Conservation (phyloP, 2,113 vertebrate genomes). For the Lagopus leucura region DNA sequence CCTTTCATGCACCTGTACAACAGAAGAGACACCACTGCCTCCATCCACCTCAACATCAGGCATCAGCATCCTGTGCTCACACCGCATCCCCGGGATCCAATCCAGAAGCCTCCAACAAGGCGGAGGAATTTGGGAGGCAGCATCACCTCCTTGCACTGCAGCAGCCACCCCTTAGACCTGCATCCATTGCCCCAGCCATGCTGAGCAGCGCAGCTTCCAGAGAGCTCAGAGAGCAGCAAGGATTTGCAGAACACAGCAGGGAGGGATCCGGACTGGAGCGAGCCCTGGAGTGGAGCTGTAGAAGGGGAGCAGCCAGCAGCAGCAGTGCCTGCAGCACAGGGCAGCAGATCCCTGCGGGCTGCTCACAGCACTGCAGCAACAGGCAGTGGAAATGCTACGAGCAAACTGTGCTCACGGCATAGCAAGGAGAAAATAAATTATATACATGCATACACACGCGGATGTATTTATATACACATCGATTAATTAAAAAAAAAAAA, state of each 20-base stretch:
- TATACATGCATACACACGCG: neutral
- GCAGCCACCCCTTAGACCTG: neutral
- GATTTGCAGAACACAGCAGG: neutral
- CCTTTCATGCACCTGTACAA: accelerated
- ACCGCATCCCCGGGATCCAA: neutral
- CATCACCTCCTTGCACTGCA: neutral
- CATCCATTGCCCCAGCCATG: accelerated
- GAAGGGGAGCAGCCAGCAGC: neutral
- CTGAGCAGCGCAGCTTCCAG: neutral
- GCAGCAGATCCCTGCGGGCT: accelerated
- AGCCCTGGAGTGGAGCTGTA: neutral
- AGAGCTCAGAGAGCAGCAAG: neutral
- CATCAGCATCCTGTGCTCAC: neutral
- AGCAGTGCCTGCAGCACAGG: neutral
- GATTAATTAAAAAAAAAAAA: neutral
- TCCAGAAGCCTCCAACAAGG: accelerated
- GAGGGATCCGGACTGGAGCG: conserved; percentile 9
- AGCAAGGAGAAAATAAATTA: neutral
- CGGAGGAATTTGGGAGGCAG: neutral
- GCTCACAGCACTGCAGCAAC: neutral
- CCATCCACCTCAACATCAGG: neutral
- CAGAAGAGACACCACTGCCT: accelerated
- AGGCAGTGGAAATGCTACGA: neutral
- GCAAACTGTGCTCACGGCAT: neutral
- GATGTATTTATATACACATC: neutral